Evolutionary conservation across 2,888 invertebrate species (phyloP), one percentile per base, ranked within the genome.

Genomic region (Dolomedes plantarius): DNA sequence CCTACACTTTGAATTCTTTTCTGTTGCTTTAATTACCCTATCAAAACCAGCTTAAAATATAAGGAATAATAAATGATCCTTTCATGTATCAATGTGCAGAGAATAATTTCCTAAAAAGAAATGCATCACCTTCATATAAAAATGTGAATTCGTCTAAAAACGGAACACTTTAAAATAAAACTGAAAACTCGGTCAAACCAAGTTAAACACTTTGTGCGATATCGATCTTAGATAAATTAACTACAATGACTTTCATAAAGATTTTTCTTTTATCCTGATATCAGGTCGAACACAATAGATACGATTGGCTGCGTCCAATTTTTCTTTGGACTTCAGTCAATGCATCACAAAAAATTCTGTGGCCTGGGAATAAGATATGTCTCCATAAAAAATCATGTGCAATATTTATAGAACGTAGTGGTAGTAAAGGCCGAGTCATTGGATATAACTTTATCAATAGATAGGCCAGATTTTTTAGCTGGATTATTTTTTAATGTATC

Each of bases 231-330:
- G 23, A 23, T 41, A 68, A 56, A 75, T 75, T 62, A 75, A 36
- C 64, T 62, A 39, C 74, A 62, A 27, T 81, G 13, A 46, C 16
- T 56, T 62, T 5, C 11, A 39, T 62, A 32, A 62, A 62, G 29
- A 41, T 31, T 23, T 36, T 36, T 36, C 36, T 36, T 36, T 36
- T 36, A 36, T 9, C 36, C 36, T 36, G 36, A 36, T 75, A 75
- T 65, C 31, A 36, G 69, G 41, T 23, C 41, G 32, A 39, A 75
- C 62, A 32, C 69, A 64, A 71, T 31, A 71, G 75, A 82, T 31
- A 82, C 71, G 75, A 69, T 23, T 76, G 71, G 32, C 62, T 71
- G 75, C 64, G 28, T 41, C 46, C 64, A 71, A 82, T 76, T 71
- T 81, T 62, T 46, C 46, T 75, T 23, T 39, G 41, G 7, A n/a